phyloP scores from a whole-genome alignment of 2,113 vertebrate genomes.

The Chelonoidis abingdonii region DNA sequence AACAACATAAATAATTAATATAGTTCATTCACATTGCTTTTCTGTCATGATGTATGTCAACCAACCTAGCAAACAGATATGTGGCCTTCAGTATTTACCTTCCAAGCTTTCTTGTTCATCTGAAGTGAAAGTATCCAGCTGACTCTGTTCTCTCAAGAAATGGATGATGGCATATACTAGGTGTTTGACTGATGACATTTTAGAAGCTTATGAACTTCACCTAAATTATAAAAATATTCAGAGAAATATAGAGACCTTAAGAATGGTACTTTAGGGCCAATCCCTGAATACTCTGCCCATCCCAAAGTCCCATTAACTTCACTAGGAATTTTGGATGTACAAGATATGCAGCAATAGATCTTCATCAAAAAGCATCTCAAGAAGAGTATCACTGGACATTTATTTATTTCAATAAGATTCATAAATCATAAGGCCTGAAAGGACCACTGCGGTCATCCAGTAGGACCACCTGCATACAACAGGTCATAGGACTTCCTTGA shows the following conservation, averaged over 20 bases:
- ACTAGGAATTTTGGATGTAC: neutral
- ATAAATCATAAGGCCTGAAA: neutral
- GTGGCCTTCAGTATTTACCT: slow-evolving; percentile 79
- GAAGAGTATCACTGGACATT: accelerated
- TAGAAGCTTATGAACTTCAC: slow-evolving; percentile 59
- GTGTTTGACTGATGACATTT: slow-evolving; percentile 95
- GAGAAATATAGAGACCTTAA: neutral
- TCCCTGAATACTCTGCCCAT: neutral
- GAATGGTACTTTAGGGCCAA: neutral
- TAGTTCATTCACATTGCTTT: neutral
- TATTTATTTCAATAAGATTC: neutral
- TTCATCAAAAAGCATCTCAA: neutral
- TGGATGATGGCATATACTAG: slow-evolving; percentile 95
- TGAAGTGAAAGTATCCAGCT: slow-evolving; percentile 89
- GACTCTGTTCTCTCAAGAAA: slow-evolving; percentile 96
- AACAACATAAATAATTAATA: neutral
- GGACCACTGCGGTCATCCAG: neutral
- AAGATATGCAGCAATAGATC: neutral
- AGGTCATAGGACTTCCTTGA: neutral
- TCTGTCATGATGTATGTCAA: neutral
- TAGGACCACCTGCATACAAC: neutral
- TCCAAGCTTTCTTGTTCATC: slow-evolving; percentile 98
- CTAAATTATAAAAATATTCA: slow-evolving; percentile 57
- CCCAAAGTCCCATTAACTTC: neutral
- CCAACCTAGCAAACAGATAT: neutral